Evolutionary conservation across 2,888 invertebrate species (phyloP), one percentile per base, ranked within the genome.

Genomic region (Cosmia trapezina): DNA sequence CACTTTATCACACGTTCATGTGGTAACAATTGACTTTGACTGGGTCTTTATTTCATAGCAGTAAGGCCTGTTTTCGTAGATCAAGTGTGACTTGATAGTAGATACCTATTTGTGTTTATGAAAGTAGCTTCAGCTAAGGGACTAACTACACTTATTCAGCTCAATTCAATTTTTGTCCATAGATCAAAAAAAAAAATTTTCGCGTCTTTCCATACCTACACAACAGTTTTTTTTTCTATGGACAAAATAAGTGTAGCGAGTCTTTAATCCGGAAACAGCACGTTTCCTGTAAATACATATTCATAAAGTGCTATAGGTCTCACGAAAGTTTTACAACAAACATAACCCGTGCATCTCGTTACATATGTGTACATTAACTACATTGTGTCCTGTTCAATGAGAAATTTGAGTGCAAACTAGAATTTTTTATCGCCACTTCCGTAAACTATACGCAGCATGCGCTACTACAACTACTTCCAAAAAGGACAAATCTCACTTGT

Each of bases 311-410:
- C 14, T 45, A 59, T 69, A 51, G 28, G 47, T 78, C 78, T 60
- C 51, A 37, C 12, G 1, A 22, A 33, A 47, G 47, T 78, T 78
- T 53, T 59, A 59, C 45, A 47, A 68, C 45, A 41, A 28, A 41
- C 45, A 69, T 41, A 59, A 60, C 59, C 54, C 22, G 41, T 70
- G 74, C 47, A 78, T 78, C 74, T 60, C 71, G 53, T 70, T 70
- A 78, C 78, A 60, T 59, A 78, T 70, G 78, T 74, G 51, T 70
- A 78, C 78, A 60, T 19, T 47, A 70, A 78, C 28, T 53, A 60
- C 53, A 47, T 54, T 53, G 76, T 73, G 51, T 80, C 63, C 63
- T 73, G 62, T 65, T 64, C 73, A 66, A 74, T 56, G 37, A 62
- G 80, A 80, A 61, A 74, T 73, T 70, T 19, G 59, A 74, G 74